A percentile compares a stretch with the other conserved stretches of the same genome.
Conservation (phyloP, 2,888 invertebrate species). For the Steinernema carpocapsae region DNA sequence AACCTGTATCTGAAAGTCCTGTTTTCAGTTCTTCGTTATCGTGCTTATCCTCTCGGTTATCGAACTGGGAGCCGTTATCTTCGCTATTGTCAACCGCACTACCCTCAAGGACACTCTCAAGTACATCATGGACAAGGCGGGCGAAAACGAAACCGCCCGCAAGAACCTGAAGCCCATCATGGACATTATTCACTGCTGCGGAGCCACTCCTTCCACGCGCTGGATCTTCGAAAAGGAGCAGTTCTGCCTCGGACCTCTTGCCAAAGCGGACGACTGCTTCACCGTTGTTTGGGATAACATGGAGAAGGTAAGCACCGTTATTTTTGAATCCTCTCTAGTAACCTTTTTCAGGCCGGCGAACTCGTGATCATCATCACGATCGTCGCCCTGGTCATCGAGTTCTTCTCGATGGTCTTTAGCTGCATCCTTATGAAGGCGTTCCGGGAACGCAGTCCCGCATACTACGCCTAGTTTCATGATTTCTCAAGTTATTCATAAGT, state of each 20-base stretch:
- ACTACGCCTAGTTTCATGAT: conserved; percentile 47
- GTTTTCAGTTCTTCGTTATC: conserved; percentile 62
- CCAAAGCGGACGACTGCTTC: conserved; percentile 58
- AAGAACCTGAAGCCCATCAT: conserved; percentile 62
- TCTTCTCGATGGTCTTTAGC: conserved; percentile 61
- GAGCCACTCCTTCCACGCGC: conserved; percentile 59
- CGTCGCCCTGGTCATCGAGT: conserved; percentile 51
- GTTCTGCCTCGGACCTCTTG: conserved; percentile 45
- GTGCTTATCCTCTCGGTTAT: conserved; percentile 59
- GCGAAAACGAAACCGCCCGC: conserved; percentile 46
- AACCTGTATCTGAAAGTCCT: too few species aligned
- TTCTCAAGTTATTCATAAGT: conserved; percentile 5
- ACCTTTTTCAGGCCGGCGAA: conserved; percentile 54
- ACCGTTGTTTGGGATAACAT: conserved; percentile 53
- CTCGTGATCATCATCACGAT: conserved; percentile 46
- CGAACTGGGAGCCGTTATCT: conserved; percentile 59
- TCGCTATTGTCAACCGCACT: conserved; percentile 56
- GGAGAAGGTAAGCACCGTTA: too few species aligned
- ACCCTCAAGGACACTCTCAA: conserved; percentile 57
- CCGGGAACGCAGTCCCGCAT: conserved; percentile 55
- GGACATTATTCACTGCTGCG: conserved; percentile 62
- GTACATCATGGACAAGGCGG: conserved; percentile 54
- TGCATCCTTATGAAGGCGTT: conserved; percentile 64
- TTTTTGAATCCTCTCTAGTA: too few species aligned
- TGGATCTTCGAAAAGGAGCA: conserved; percentile 48